Evolutionary conservation across 2,888 invertebrate genomes (phyloP).

Genomic region (Folsomia manolachei): DNA sequence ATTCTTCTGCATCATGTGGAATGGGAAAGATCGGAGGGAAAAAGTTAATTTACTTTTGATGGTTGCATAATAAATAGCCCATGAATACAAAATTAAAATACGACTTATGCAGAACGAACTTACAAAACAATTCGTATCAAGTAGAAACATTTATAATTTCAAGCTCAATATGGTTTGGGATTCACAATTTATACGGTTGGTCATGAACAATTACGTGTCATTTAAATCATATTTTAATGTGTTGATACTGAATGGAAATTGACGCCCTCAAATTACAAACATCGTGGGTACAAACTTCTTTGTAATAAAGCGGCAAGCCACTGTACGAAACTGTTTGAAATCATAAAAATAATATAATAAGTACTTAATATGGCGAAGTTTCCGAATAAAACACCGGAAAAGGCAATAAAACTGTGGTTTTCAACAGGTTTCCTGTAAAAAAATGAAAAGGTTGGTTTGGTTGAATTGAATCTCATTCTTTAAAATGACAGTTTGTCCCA

Average conservation of each 20-base stretch:
- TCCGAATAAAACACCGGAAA: constrained; percentile 12
- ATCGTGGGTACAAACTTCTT: background rate
- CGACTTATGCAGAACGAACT: background rate
- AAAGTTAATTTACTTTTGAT: background rate
- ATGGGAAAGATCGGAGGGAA: background rate
- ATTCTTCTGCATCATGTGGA: no score
- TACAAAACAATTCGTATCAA: background rate
- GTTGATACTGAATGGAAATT: background rate
- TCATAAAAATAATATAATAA: background rate
- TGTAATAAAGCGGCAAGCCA: background rate
- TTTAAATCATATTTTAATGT: background rate
- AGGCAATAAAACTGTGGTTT: constrained; percentile 7
- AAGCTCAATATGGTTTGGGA: constrained; percentile 2
- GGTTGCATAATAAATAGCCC: background rate
- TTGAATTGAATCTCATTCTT: background rate
- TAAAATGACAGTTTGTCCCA: constrained; percentile 4
- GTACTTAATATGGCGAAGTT: no score
- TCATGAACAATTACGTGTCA: background rate
- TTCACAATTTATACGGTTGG: background rate
- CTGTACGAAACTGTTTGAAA: background rate
- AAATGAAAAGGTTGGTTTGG: constrained; percentile 5
- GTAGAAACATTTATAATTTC: background rate
- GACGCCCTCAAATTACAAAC: no score
- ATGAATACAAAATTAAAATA: background rate
- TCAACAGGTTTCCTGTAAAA: constrained; percentile 16